These are phyloP conservation scores for Cistogaster globosa DNA, from an alignment of 2,888 invertebrate genomes.

Conservation along the genomic window DNA sequence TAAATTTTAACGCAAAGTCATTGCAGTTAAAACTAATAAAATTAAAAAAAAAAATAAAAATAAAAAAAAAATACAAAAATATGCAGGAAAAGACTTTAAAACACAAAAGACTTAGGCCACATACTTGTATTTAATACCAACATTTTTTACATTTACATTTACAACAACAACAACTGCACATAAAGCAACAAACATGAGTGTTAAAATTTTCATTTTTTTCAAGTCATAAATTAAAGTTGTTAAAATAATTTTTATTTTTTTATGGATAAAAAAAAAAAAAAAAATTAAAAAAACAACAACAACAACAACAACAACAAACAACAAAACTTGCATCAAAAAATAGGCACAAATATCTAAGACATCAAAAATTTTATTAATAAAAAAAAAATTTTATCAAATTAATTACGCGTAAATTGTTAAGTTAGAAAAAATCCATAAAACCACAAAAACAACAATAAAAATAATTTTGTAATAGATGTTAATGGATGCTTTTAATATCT, in stretches of 20 bases:
- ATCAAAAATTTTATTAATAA: background rate
- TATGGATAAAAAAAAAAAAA: no score
- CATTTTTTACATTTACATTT: background rate
- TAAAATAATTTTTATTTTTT: no score
- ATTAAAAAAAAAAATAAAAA: no score
- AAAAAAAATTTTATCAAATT: background rate
- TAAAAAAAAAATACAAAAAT: no score
- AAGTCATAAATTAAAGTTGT: no score
- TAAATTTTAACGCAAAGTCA: no score
- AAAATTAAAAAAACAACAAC: background rate
- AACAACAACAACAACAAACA: background rate
- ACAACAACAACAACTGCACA: no score
- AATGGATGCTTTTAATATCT: background rate
- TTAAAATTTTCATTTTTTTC: no score
- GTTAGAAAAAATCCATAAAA: background rate
- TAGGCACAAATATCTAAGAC: background rate
- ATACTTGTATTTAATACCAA: slow-evolving; percentile 7
- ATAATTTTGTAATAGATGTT: slow-evolving; percentile 31
- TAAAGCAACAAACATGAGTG: no score
- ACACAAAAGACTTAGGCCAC: slow-evolving; percentile 42
- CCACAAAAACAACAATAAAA: background rate
- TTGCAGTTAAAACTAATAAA: no score
- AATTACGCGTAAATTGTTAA: background rate
- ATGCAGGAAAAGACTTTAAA: no score
- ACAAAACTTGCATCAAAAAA: background rate